phyloP scores from a whole-genome alignment of 35 echinoderm and acorn worm species.

The Chiridota heheva region DNA sequence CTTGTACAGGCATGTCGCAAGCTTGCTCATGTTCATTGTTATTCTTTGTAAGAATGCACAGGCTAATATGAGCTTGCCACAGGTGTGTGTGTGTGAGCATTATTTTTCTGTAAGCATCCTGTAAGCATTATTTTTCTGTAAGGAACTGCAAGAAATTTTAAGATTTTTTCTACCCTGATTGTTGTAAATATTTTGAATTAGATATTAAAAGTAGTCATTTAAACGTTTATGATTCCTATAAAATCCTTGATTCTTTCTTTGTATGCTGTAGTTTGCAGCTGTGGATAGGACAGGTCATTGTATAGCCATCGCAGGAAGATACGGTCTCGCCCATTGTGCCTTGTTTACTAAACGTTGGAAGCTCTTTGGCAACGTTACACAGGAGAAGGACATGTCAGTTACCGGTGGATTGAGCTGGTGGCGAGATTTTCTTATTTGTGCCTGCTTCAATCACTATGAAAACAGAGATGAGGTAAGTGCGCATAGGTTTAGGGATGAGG shows the following conservation, averaged over 20 bases:
- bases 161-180: no score
- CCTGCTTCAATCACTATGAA: slow-evolving; percentile 93
- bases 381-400: slow-evolving; percentile 95
- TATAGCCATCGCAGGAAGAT: slow-evolving; percentile 79
- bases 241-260: neutral
- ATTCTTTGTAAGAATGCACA: no score
- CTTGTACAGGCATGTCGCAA: no score
- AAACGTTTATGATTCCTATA: no score
- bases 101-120: no score
- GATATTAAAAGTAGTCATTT: no score
- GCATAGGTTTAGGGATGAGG: neutral
- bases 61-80: no score
- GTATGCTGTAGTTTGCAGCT: slow-evolving; percentile 65
- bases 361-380: slow-evolving; percentile 98
- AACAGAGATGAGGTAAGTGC: slow-evolving; percentile 89
- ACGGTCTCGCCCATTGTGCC: slow-evolving; percentile 90
- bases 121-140: no score
- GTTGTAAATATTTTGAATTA: no score
- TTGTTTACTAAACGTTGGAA: slow-evolving; percentile 92
- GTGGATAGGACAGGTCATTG: slow-evolving; percentile 93
- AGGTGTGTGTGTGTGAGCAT: no score
- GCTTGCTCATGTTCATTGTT: no score
- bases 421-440: slow-evolving; percentile 85
- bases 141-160: no score
- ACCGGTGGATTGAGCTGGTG: slow-evolving; percentile 94